Base-by-base conservation (phyloP, 1,140 invertebrate genomes). In the Drosophila sturtevanti region DNA sequence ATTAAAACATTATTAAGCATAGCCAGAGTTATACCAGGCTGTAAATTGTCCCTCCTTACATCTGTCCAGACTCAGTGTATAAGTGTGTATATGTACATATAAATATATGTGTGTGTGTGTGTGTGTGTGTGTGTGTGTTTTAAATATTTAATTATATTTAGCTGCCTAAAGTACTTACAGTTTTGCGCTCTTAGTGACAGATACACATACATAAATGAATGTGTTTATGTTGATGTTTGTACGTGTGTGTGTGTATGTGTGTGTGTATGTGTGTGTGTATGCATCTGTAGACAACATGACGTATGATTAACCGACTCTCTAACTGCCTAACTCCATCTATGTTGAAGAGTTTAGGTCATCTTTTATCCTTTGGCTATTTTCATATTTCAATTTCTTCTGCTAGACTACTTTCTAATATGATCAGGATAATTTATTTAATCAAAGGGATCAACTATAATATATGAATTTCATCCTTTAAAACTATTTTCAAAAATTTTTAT, bases 141-240 rank as follows among this genome's bases (percentile, higher is more conserved):
- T 87, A 79, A 87, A 87, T 87, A 87, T 87, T 87, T 87, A 87
- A 87, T 87, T 87, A 87, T 87, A 89, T 87, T 87, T 87, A 89
- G 82, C 82, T 87, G 84, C 76, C 82, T 77, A 82, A 87, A 87
- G 84, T 87, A 89, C 79, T 87, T 87, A 89, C 84, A 87, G 76
- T 82, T 87, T 82, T 87, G 82, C 82, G 82, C 82, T 87, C 82
- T 79, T 79, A 81, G 75, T 87, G 79, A 66, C 74, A 64, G 58
- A 21, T 44, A 48, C 61, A 55, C 64, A 73, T 56, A 65, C 70
- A 77, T 56, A 76, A 67, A 76, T 76, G 63, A 24, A 38, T 60
- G 52, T 55, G 63, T 64, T 61, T 62, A 24, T 44, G 58, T 60
- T 61, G 56, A 34, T 44, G 35, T 55, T 48, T 64, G 41, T 22